Percentiles rank a stretch among this genome's conserved stretches.
Conservation (phyloP, 2,797 vertebrate genomes). For the Sciurus carolinensis region DNA sequence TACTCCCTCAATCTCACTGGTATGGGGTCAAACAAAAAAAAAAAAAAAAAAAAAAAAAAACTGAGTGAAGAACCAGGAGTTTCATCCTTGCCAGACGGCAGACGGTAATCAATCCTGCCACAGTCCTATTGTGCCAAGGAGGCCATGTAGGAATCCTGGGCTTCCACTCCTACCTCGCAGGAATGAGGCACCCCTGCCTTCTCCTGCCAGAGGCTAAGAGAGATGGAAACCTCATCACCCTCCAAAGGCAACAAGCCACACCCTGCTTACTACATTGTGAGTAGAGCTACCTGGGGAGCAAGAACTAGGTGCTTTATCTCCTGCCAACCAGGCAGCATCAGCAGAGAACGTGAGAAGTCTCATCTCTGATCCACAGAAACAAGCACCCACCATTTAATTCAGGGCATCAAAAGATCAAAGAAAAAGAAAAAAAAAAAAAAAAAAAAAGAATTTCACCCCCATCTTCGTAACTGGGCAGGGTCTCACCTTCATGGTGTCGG, state of each 20-base stretch:
- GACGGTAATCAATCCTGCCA: neutral
- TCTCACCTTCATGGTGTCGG: neutral
- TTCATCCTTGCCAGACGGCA: neutral
- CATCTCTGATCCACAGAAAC: neutral
- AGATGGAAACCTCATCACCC: neutral
- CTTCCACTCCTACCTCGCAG: neutral
- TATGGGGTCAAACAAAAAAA: neutral
- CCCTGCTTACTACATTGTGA: neutral
- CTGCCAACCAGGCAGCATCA: neutral
- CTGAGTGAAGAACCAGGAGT: neutral
- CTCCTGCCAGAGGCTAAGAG: neutral
- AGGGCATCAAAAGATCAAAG: neutral
- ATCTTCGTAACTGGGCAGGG: neutral
- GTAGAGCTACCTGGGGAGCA: neutral
- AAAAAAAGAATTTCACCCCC: neutral
- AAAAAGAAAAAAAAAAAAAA: neutral
- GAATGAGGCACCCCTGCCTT: neutral
- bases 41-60: neutral
- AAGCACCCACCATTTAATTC: neutral
- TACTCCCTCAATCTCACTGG: too few species aligned
- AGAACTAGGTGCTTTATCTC: neutral
- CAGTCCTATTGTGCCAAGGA: neutral
- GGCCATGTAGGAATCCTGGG: neutral
- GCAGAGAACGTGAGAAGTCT: neutral
- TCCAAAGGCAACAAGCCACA: neutral